A percentile compares a stretch with the other conserved stretches of the same genome.
phyloP scores from a whole-genome alignment of 2,797 vertebrate genomes.

The Petrocephalus sullivani region DNA sequence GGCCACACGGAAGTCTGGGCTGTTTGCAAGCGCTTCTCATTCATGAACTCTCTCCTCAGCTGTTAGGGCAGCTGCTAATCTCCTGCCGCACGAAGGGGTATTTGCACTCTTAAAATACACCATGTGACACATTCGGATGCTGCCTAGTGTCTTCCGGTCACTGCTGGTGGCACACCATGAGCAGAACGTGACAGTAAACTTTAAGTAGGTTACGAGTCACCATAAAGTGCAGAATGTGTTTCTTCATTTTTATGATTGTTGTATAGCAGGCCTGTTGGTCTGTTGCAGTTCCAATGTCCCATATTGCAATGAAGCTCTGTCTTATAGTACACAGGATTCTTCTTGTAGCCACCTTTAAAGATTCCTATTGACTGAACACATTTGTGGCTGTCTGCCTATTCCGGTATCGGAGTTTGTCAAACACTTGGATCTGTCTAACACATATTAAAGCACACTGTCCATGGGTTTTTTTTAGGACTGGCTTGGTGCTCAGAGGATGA shows the following conservation, averaged over 20 bases:
- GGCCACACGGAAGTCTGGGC: neutral
- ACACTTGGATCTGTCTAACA: neutral
- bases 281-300: neutral
- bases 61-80: neutral
- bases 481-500: constrained; percentile 73
- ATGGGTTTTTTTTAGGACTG: constrained; percentile 44
- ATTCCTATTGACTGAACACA: neutral
- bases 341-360: neutral
- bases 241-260: neutral
- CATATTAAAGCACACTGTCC: neutral
- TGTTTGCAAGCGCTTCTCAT: neutral
- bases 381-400: neutral
- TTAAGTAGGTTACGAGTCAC: neutral
- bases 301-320: neutral
- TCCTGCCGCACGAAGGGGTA: neutral
- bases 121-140: neutral
- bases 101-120: neutral
- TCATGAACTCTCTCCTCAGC: neutral
- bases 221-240: neutral
- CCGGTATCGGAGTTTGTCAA: neutral
- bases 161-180: neutral
- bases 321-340: neutral
- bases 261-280: neutral
- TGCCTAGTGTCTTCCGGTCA: neutral
- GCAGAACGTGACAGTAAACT: neutral